Conservation (phyloP, 1,140 invertebrate species). For the Odontomachus brunneus region DNA sequence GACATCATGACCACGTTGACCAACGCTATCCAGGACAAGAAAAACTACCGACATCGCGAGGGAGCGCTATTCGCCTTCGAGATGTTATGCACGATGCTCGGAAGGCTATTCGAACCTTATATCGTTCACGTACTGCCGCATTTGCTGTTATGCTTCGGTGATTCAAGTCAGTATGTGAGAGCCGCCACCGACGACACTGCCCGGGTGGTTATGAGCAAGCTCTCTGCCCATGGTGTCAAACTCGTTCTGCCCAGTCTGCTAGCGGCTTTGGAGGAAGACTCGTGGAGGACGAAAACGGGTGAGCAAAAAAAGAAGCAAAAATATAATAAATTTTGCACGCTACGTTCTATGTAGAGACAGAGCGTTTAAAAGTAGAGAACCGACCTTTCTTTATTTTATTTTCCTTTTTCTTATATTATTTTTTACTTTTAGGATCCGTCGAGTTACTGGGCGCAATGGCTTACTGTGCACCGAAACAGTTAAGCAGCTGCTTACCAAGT, state of each 20-base stretch:
- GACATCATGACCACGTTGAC: slow-evolving; percentile 98
- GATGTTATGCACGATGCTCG: slow-evolving; percentile 97
- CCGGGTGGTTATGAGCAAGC: slow-evolving; percentile 97
- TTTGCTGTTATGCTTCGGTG: slow-evolving; percentile 97
- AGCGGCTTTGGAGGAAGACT: slow-evolving; percentile 97
- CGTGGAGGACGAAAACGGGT: slow-evolving; percentile 99
- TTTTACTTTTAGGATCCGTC: slow-evolving; percentile 91
- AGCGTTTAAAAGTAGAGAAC: too few relatives aligned
- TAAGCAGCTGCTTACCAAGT: slow-evolving; percentile 98
- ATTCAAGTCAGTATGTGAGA: slow-evolving; percentile 95
- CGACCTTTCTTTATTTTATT: slow-evolving; percentile 1
- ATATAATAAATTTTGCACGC: too few relatives aligned
- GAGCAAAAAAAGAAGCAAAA: too few relatives aligned
- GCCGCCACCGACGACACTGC: slow-evolving; percentile 97
- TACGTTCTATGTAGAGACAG: too few relatives aligned
- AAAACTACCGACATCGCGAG: slow-evolving; percentile 96
- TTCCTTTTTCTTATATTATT: slow-evolving; percentile 6
- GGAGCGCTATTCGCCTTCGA: slow-evolving; percentile 99
- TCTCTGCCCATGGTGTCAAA: slow-evolving; percentile 98
- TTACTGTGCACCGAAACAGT: slow-evolving; percentile 98
- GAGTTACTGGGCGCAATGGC: slow-evolving; percentile 99
- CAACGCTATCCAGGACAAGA: slow-evolving; percentile 98
- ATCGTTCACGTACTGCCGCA: slow-evolving; percentile 98
- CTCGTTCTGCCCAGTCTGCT: slow-evolving; percentile 96
- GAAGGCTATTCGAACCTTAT: slow-evolving; percentile 98